phyloP scores from a whole-genome alignment of 2,888 invertebrate species.

The Chrysodeixis includens region DNA sequence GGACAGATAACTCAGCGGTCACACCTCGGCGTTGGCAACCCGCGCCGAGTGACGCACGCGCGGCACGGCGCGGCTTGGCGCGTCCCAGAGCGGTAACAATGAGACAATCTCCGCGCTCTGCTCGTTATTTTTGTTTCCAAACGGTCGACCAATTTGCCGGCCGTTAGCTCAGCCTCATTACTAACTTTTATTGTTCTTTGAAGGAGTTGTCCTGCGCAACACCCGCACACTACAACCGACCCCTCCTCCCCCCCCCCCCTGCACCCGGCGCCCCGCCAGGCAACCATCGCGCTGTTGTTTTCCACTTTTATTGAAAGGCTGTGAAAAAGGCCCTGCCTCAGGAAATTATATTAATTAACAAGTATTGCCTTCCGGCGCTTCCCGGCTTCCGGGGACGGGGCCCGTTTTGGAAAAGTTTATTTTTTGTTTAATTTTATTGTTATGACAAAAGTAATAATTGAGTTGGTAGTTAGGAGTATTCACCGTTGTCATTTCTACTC shows the following conservation, averaged over 20 bases:
- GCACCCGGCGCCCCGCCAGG: neutral
- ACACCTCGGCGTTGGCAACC: too few species aligned
- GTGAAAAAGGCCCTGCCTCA: constrained; percentile 24
- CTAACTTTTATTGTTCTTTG: constrained; percentile 55
- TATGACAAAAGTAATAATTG: constrained; percentile 28
- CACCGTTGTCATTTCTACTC: constrained; percentile 27
- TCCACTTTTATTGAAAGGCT: constrained; percentile 34
- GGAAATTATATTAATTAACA: constrained; percentile 51
- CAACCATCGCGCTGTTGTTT: constrained; percentile 25
- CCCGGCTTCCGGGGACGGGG: constrained; percentile 23
- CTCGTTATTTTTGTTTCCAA: constrained; percentile 56
- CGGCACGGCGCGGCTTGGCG: neutral
- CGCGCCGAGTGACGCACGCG: neutral
- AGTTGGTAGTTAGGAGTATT: constrained; percentile 10
- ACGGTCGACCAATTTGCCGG: constrained; percentile 54
- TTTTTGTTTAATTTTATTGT: constrained; percentile 13
- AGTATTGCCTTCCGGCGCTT: constrained; percentile 43
- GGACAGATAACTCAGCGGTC: too few species aligned
- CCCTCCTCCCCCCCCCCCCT: neutral
- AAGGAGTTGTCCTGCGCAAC: constrained; percentile 37
- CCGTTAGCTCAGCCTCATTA: constrained; percentile 57
- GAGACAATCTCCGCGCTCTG: constrained; percentile 9
- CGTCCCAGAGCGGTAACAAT: neutral
- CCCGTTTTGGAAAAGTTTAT: constrained; percentile 26
- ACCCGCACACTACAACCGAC: constrained; percentile 3